Conservation (phyloP, 2,113 vertebrate species). For the Litocranius walleri region DNA sequence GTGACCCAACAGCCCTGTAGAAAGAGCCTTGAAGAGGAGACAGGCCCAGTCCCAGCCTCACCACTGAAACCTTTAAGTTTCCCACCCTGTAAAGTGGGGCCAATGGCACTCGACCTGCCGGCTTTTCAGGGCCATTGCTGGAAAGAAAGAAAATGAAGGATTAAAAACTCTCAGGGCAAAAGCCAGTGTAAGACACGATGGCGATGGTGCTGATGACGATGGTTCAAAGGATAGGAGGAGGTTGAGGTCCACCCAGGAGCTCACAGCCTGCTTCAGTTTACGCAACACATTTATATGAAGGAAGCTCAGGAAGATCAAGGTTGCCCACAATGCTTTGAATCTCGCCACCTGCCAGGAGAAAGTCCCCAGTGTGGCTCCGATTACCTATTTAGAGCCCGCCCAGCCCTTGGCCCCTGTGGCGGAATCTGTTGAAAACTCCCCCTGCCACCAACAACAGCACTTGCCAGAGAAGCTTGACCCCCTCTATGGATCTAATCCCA, state of each 20-base stretch:
- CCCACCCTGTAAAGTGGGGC: too few relatives aligned
- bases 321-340: accelerated
- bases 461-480: not conserved
- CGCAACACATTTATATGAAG: accelerated
- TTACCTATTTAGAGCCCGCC: accelerated
- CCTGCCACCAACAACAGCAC: accelerated
- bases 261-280: accelerated
- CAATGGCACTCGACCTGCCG: not conserved
- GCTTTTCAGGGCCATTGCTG: not conserved
- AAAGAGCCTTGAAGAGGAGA: not conserved
- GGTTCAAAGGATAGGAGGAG: not conserved
- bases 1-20: not conserved
- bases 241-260: accelerated
- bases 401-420: accelerated
- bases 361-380: accelerated
- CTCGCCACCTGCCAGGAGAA: not conserved
- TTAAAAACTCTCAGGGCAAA: not conserved
- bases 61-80: not conserved
- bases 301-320: not conserved
- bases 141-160: not conserved
- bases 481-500: conserved; percentile 61
- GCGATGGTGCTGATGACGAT: not conserved
- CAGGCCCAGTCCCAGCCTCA: not conserved
- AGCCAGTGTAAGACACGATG: not conserved
- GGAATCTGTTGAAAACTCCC: not conserved